Evolutionary conservation across 1,140 invertebrate genomes (phyloP), one percentile per base, ranked within the genome.

Genomic region (Drosophila athabasca): DNA sequence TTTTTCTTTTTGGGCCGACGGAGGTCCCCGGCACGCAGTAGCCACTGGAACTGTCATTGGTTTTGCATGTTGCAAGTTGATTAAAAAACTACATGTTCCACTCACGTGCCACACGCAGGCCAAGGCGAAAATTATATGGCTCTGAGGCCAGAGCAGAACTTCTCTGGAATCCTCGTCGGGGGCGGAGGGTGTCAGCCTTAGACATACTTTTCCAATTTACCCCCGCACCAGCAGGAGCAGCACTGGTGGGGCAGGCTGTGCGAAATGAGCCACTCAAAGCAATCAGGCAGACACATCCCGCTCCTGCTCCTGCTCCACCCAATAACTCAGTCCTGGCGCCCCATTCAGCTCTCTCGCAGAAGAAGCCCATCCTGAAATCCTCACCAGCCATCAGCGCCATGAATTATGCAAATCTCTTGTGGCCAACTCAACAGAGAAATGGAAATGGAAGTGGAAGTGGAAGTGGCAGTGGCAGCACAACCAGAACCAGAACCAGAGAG

Each of bases 351-450:
- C 54, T 31, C 39, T 19, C 17, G 0, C 17, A 55, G 35, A 13
- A 13, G 35, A 39, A 19, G 26, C 64, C 71, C 72, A 54, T 62
- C 44, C 73, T 58, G 51, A 45, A 58, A 62, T 68, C 59, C 48
- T 41, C 64, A 45, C 52, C 73, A 72, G 61, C 79, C 73, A 68
- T 72, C 80, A 84, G 61, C 58, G 79, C 82, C 73, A 87, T 87
- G 79, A 88, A 87, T 87, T 88, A 87, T 87, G 83, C 66, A 87
- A 87, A 88, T 88, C 83, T 87, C 76, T 72, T 88, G 82, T 52
- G 82, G 82, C 83, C 64, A 82, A 83, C 79, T 70, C 66, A 62
- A 59, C 62, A 50, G 52, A 62, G 46, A 74, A 66, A 49, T 45
- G 22, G 48, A 24, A 39, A 11, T 39, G 68, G 19, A 44, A 54